Evolutionary conservation across 2,888 invertebrate genomes (phyloP).

Genomic region (Ametastegia equiseti): DNA sequence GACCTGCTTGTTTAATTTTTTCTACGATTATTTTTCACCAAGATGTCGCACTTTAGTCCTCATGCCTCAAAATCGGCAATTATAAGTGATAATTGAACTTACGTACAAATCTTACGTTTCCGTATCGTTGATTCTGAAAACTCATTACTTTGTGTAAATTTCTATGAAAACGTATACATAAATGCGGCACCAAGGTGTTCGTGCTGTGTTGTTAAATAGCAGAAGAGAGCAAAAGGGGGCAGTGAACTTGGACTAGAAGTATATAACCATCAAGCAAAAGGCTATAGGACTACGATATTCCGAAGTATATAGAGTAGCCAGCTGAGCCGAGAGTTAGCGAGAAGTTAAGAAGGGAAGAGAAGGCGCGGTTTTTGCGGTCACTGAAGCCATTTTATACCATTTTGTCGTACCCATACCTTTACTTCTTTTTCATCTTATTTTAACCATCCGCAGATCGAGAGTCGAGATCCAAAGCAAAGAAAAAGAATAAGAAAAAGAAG

Average conservation of each 20-base stretch:
- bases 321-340: too few species aligned
- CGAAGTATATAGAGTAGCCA: not conserved
- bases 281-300: not conserved
- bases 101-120: not conserved
- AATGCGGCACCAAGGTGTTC: not conserved
- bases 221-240: not conserved
- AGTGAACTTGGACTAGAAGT: not conserved
- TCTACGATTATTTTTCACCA: not conserved
- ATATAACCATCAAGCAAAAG: not conserved
- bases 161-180: not conserved
- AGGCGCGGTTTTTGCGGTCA: constrained; percentile 67
- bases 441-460: constrained; percentile 49
- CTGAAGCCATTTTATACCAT: constrained; percentile 68
- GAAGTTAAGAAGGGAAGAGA: constrained; percentile 17
- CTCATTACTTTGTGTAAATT: too few species aligned
- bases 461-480: too few species aligned
- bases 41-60: not conserved
- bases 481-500: too few species aligned
- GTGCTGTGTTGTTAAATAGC: not conserved
- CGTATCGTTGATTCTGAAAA: not conserved
- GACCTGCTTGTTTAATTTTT: too few species aligned
- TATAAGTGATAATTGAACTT: not conserved
- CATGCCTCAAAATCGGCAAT: not conserved
- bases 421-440: constrained; percentile 64
- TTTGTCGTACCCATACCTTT: constrained; percentile 47